Base-by-base conservation (phyloP, 1,140 invertebrate species). In the Cephus cinctus region DNA sequence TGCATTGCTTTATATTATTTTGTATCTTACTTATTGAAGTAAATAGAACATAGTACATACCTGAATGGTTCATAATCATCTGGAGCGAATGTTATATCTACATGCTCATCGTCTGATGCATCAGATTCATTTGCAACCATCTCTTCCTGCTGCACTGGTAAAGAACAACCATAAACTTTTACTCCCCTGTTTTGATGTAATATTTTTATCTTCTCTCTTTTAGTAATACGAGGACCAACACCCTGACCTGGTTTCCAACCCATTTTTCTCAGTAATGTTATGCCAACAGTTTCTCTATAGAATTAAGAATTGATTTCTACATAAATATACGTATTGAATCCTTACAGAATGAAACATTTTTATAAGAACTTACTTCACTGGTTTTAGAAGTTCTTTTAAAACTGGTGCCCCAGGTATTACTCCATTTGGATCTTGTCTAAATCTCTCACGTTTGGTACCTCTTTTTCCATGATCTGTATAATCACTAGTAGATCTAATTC, bases 201-300 rank as follows among this genome's bases (percentile, higher is more conserved):
- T 19, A 64, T 54, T 47, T 56, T 56, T n/a, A 43, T 73, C 67
- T 87, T 89, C 53, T 86, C 82, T 19, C 59, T 67, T 16, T 73
- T 80, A 5, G 80, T 85, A 36, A 86, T 58, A 41, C 83, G 75
- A 4, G 89, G 87, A 1, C 94, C 94, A n/a, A 96, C 79, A 2
- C 94, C 94, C 73, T 96, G 90, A 0, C 94, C 94, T 21, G 88
- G 87, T 65, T 86, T 86, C 90, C 96, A 96, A 21, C 89, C 92
- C 86, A 94, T 94, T 57, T 84, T 86, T 48, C 86, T 87, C 0
- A 98, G 74, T 59, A 99, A 80, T 46, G 81, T 80, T 34, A 96
- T 84, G 8, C 96, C 96, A 38, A 96, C 84, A 1, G 95, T 94
- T 61, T 94, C 86, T 39, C 86, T 90, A 54, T 23, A 73, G 57